Percentiles rank a stretch among this genome's conserved stretches.
These are phyloP conservation scores for Cynopterus sphinx DNA, from an alignment of 2,797 vertebrate genomes.

Conservation along the genomic window DNA sequence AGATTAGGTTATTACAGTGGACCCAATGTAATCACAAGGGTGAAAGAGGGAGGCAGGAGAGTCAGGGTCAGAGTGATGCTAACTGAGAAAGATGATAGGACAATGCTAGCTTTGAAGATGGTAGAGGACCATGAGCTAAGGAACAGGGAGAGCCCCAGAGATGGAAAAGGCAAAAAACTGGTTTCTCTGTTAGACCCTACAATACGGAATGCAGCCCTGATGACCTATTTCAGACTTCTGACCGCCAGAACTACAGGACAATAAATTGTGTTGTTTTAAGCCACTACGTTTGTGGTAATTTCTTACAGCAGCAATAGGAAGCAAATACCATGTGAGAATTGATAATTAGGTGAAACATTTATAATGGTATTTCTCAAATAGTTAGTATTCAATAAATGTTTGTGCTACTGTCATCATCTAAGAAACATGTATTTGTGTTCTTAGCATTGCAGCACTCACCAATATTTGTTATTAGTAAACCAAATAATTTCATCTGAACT, in stretches of 20 bases:
- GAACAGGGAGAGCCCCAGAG: neutral
- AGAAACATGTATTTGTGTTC: neutral
- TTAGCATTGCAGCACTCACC: neutral
- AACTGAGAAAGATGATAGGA: neutral
- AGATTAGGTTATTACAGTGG: neutral
- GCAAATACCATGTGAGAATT: neutral
- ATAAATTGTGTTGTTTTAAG: neutral
- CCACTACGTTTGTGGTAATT: neutral
- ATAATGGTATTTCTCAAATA: neutral
- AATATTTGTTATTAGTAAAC: neutral
- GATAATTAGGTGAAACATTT: neutral
- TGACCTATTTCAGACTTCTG: neutral
- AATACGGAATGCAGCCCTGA: neutral
- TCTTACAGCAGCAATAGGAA: neutral
- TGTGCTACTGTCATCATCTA: neutral
- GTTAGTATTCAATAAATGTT: neutral
- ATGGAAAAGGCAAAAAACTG: neutral
- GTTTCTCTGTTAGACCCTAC: neutral
- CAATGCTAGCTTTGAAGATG: neutral
- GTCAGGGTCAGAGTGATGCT: neutral
- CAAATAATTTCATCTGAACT: neutral
- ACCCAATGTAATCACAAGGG: neutral
- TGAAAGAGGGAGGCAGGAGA: neutral
- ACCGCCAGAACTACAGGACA: neutral
- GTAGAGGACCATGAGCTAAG: neutral